Evolutionary conservation across 2,888 invertebrate species (phyloP), one percentile per base, ranked within the genome.

Genomic region (Brachylomia viminalis): DNA sequence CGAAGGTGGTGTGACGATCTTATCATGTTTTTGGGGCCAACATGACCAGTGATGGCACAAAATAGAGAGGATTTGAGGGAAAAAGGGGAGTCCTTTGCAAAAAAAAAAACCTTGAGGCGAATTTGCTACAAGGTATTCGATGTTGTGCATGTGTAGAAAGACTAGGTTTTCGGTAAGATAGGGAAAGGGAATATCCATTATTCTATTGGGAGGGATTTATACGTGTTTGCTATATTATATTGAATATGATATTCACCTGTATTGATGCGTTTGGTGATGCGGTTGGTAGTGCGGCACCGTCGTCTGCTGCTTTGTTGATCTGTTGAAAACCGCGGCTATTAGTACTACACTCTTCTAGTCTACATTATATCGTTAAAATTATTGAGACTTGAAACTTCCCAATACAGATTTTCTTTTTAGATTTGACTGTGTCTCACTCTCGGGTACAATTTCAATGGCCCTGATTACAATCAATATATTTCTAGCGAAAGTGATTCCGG

Each of bases 281-380:
- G 95, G 94, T 88, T 94, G 95, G 90, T 96, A 96, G 90, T 95
- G 96, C 87, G 95, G 94, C 91, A 94, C 94, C 79, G 93, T 93
- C 91, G 95, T 90, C 92, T 95, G 96, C 92, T 95, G 96, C 92
- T 96, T 96, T 72, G 96, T 96, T 61, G 96, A 95, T 94, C 96
- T 96, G 94, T 92, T 73, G 89, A 92, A 86, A 92, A 92, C 75
- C 72, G 83, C 54, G 20, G 13, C 71, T 66, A 65, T 75, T 79
- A 79, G 61, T 77, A 78, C 56, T 64, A 79, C 54, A 65, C 17
- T 15, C 45, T 20, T 20, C 27, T n/a, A 61, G 11, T 49, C 13
- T 20, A 52, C 4, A 52, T 52, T 23, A 47, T 15, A 65, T 27
- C 4, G 17, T n/a, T 33, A 52, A n/a, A 67, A n/a, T 1, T n/a